phyloP scores from a whole-genome alignment of 2,888 invertebrate genomes.

The Orthosia cruda region DNA sequence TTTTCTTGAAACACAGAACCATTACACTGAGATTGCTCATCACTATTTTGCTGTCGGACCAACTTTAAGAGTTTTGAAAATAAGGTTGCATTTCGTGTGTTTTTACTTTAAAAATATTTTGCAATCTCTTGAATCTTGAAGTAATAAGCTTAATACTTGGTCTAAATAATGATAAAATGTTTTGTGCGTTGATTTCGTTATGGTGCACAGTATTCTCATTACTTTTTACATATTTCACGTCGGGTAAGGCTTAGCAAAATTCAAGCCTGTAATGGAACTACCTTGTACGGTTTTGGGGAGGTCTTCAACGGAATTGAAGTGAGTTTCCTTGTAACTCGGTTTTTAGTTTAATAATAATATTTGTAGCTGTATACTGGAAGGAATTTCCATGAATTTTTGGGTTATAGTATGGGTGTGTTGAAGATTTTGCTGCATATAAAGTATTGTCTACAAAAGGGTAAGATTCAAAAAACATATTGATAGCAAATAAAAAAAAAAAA shows the following conservation, averaged over 20 bases:
- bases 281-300: conserved; percentile 66
- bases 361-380: conserved; percentile 53
- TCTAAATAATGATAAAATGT: conserved; percentile 76
- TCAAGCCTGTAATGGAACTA: conserved; percentile 70
- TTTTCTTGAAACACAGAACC: conserved; percentile 62
- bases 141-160: conserved; percentile 75
- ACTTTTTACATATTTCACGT: conserved; percentile 73
- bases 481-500: background rate
- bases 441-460: background rate
- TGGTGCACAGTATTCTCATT: conserved; percentile 73
- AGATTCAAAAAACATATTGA: background rate
- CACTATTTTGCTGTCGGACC: conserved; percentile 35
- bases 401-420: conserved; percentile 29
- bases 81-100: conserved; percentile 59
- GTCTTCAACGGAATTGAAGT: conserved; percentile 67
- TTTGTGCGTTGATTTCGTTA: conserved; percentile 75
- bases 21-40: conserved; percentile 59
- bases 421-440: conserved; percentile 5
- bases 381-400: conserved; percentile 39
- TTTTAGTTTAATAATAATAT: conserved; percentile 69
- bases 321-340: conserved; percentile 68
- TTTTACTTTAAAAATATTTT: conserved; percentile 29
- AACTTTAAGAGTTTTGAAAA: background rate
- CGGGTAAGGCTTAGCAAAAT: conserved; percentile 61
- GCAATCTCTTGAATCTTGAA: conserved; percentile 70